Percentiles rank a stretch among this genome's conserved stretches.
Conservation (phyloP, 2,888 invertebrate species). For the Fabriciana adippe region DNA sequence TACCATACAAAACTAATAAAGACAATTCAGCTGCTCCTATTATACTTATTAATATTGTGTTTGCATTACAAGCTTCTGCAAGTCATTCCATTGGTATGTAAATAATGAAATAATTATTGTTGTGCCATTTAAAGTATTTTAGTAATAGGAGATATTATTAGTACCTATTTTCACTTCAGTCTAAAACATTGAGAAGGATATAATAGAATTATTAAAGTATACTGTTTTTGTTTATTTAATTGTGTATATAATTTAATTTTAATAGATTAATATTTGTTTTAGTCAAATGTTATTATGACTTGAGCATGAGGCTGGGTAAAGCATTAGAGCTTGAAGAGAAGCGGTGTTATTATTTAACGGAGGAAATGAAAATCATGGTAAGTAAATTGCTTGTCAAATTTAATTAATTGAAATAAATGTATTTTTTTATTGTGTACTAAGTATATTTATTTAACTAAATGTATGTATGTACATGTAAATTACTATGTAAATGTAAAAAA, state of each 20-base stretch:
- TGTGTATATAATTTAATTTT: neutral
- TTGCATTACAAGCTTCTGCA: slow-evolving; percentile 94
- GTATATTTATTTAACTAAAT: too few relatives aligned
- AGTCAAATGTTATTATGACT: slow-evolving; percentile 96
- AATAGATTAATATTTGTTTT: neutral
- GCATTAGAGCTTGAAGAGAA: slow-evolving; percentile 95
- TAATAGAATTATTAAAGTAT: too few relatives aligned
- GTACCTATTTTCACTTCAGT: neutral
- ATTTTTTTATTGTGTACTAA: neutral
- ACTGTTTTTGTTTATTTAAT: neutral
- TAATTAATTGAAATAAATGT: slow-evolving; percentile 12
- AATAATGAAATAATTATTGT: neutral
- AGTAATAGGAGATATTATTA: neutral
- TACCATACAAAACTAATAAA: slow-evolving; percentile 86
- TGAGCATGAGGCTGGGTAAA: slow-evolving; percentile 93
- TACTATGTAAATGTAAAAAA: neutral
- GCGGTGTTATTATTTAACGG: slow-evolving; percentile 92
- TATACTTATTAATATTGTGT: slow-evolving; percentile 93
- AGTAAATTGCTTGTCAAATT: slow-evolving; percentile 39
- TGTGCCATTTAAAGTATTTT: neutral
- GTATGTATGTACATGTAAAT: too few relatives aligned
- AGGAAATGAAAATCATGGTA: slow-evolving; percentile 94
- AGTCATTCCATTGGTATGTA: slow-evolving; percentile 91
- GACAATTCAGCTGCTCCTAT: slow-evolving; percentile 85
- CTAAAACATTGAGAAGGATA: too few relatives aligned